Conservation (phyloP, 2,888 invertebrate genomes). For the Lutraria lutraria region DNA sequence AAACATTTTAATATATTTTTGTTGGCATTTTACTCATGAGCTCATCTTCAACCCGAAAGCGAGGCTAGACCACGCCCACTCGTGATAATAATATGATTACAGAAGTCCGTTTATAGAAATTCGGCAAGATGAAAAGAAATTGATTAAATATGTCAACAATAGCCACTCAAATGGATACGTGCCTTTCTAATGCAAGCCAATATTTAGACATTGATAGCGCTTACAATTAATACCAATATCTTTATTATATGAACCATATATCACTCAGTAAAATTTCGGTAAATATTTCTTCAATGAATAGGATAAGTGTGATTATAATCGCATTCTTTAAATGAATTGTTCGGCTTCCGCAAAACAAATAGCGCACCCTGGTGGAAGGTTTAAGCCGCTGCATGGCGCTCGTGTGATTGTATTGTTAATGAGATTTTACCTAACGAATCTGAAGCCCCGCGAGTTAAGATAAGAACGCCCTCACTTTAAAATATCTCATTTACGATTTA, state of each 20-base stretch:
- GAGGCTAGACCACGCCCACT: background rate
- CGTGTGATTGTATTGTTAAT: constrained; percentile 36
- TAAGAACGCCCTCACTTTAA: background rate
- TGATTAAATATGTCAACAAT: constrained; percentile 42
- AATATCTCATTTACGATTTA: constrained; percentile 43
- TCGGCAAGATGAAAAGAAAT: constrained; percentile 44
- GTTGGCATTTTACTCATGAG: background rate
- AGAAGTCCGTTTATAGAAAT: constrained; percentile 2
- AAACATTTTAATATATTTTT: background rate
- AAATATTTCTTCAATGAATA: constrained; percentile 32
- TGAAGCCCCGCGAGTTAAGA: constrained; percentile 28
- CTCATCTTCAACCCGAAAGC: background rate
- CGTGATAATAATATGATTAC: constrained; percentile 22
- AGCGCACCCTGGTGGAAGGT: constrained; percentile 18
- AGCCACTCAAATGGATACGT: constrained; percentile 19
- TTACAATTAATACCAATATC: constrained; percentile 40
- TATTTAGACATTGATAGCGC: constrained; percentile 47
- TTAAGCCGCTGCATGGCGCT: constrained; percentile 15
- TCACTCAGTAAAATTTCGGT: constrained; percentile 38
- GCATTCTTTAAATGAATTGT: constrained; percentile 16
- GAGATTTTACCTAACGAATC: constrained; percentile 39
- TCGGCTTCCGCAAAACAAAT: constrained; percentile 23
- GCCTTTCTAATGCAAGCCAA: constrained; percentile 33
- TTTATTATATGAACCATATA: constrained; percentile 49
- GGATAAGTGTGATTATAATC: constrained; percentile 18